Base-by-base conservation (phyloP, 1,140 invertebrate genomes). In the Daktulosphaira vitifoliae region DNA sequence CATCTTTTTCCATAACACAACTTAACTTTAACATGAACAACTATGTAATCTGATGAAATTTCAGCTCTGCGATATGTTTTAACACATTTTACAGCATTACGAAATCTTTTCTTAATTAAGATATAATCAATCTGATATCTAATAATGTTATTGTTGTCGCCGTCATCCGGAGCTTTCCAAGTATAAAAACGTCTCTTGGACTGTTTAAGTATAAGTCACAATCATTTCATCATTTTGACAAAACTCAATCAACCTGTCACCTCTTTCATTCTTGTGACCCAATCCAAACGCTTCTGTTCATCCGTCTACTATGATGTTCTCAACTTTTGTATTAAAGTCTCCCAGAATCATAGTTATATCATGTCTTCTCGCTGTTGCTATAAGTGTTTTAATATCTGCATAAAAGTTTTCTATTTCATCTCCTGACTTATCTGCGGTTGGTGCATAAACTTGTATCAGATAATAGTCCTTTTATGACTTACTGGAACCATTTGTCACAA, bases 281-380 rank as follows among this genome's bases (percentile, higher is more conserved):
- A 74, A 51, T 6, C 72, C 73, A 65, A 50, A 70, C 13, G 62
- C 66, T 18, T 69, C 66, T n/a, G 62, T 44, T 16, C 23, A 20
- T 15, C 49, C 44, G 11, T 59, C 64, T 18, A 18, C 42, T 68
- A 52, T 67, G 3, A 48, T 56, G 26, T 68, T 52, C 6, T 68
- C 69, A 11, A 73, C 46, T 68, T 72, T 73, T 11, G 70, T 68
- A 62, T 73, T 73, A 38, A 71, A 69, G 56, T 73, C 71, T 16
- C 68, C 71, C 38, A 71, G 67, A 11, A 73, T 62, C n/a, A 68
- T 38, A 18, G 18, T 65, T 16, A 65, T 52, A 7, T 54, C 50
- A 29, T 51, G 29, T 42, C 20, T 65, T 18, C 66, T 64, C 11
- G 50, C 49, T 20, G 48, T 46, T 16, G 49, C 37, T 13, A 65